These are phyloP conservation scores for Micronycteris hirsuta DNA, from an alignment of 2,113 vertebrate genomes.

Conservation along the genomic window DNA sequence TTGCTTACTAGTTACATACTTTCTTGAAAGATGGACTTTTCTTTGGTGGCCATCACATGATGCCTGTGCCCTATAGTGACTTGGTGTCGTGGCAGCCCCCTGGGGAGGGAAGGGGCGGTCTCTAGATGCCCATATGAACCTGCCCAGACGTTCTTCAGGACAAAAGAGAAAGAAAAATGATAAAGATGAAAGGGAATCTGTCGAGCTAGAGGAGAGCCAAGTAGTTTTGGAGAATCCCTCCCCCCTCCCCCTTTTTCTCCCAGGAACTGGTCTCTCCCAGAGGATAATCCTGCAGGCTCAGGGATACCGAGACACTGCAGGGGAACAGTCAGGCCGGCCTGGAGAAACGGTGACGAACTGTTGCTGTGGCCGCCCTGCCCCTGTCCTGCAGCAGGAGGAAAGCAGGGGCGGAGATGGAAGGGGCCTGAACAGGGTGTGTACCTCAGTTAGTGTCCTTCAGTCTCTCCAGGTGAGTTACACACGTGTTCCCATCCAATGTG, in stretches of 20 bases:
- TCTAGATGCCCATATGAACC: not conserved
- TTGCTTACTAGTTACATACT: not conserved
- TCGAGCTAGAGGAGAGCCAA: not conserved
- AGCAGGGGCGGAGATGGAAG: not conserved
- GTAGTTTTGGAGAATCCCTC: not conserved
- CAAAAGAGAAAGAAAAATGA: not conserved
- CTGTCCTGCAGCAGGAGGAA: not conserved
- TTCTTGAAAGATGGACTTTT: not conserved
- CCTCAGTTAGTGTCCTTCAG: too few relatives aligned
- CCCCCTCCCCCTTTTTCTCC: not conserved
- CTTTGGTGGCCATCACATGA: not conserved
- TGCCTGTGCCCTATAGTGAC: not conserved
- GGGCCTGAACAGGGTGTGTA: rapidly evolving
- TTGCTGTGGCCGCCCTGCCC: rapidly evolving
- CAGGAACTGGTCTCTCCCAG: not conserved
- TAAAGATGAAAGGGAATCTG: not conserved
- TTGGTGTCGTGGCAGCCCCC: not conserved
- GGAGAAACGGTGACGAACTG: not conserved
- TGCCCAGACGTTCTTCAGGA: not conserved
- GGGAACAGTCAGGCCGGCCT: not conserved
- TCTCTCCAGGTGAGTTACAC: not conserved
- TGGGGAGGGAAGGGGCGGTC: not conserved
- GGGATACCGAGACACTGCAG: not conserved
- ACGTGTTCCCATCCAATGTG: not conserved
- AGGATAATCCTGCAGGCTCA: not conserved